Percentiles rank a stretch among this genome's conserved stretches.
These are phyloP conservation scores for Steinernema carpocapsae DNA, from an alignment of 2,888 invertebrate species.

Conservation along the genomic window DNA sequence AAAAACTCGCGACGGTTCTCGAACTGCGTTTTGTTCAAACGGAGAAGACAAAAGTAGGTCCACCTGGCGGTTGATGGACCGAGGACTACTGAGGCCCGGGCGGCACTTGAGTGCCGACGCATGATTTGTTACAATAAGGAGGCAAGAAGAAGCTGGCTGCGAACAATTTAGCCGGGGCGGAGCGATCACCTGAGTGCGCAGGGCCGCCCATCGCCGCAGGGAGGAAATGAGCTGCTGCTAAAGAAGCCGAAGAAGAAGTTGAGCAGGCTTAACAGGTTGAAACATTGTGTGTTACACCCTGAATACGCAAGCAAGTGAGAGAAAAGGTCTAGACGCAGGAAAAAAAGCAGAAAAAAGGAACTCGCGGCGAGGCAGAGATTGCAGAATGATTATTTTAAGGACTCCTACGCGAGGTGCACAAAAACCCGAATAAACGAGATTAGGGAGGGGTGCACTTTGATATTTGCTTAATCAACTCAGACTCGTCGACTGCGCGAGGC, in stretches of 20 bases:
- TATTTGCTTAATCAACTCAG: conserved; percentile 17
- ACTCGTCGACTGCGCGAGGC: neutral
- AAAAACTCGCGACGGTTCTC: conserved; percentile 14
- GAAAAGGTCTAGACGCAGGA: conserved; percentile 11
- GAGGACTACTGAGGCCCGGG: neutral
- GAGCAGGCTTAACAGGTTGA: neutral
- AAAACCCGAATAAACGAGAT: conserved; percentile 19
- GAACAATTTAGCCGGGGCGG: conserved; percentile 4
- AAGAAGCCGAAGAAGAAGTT: neutral
- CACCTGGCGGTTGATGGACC: neutral
- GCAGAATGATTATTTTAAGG: neutral
- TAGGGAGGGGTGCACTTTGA: neutral
- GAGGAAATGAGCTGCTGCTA: conserved; percentile 7
- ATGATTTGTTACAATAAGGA: conserved; percentile 10
- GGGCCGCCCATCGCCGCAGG: conserved; percentile 16
- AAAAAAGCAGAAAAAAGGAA: conserved; percentile 10
- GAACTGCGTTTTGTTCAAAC: conserved; percentile 4
- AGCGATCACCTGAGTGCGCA: conserved; percentile 14
- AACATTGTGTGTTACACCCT: conserved; percentile 16
- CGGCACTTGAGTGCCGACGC: conserved; percentile 10
- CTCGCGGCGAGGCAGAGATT: conserved; percentile 7
- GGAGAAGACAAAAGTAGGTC: neutral
- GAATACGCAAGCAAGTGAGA: neutral
- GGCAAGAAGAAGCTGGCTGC: neutral
- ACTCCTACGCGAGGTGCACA: conserved; percentile 14